Evolutionary conservation across 2,888 invertebrate species (phyloP).

Genomic region (Drosophila differens): DNA sequence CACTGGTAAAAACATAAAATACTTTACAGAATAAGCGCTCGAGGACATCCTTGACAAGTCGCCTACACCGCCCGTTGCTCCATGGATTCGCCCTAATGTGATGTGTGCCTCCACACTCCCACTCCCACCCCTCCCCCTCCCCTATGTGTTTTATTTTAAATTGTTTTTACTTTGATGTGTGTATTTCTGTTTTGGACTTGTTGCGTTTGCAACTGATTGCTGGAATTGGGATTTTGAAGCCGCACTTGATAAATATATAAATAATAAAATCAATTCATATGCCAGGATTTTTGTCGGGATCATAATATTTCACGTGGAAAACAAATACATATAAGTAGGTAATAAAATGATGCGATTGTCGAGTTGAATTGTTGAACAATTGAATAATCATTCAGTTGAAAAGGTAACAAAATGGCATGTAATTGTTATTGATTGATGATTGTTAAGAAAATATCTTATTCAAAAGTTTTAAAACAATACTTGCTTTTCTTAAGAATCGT

Average conservation of each 20-base stretch:
- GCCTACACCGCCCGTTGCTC: conserved; percentile 23
- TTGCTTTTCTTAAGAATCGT: neutral
- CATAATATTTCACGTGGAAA: neutral
- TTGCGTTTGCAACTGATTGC: conserved; percentile 41
- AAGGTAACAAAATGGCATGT: neutral
- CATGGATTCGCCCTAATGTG: conserved; percentile 40
- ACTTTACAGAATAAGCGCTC: conserved; percentile 53
- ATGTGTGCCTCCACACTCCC: conserved; percentile 17
- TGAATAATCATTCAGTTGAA: neutral
- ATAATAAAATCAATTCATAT: conserved; percentile 14
- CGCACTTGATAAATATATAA: conserved; percentile 3
- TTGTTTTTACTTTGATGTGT: conserved; percentile 44
- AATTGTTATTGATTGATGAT: neutral
- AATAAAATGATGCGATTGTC: neutral
- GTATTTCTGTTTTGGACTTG: conserved; percentile 59
- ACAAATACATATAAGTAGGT: neutral
- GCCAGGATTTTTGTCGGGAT: neutral
- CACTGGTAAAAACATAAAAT: conserved; percentile 45
- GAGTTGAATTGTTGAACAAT: neutral
- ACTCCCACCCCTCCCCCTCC: neutral
- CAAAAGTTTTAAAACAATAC: neutral
- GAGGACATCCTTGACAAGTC: conserved; percentile 60
- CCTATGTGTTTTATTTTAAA: conserved; percentile 16
- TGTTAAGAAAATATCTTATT: neutral
- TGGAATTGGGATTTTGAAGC: conserved; percentile 5